Base-by-base conservation (phyloP, 2,888 invertebrate genomes). In the Trisateles emortualis region DNA sequence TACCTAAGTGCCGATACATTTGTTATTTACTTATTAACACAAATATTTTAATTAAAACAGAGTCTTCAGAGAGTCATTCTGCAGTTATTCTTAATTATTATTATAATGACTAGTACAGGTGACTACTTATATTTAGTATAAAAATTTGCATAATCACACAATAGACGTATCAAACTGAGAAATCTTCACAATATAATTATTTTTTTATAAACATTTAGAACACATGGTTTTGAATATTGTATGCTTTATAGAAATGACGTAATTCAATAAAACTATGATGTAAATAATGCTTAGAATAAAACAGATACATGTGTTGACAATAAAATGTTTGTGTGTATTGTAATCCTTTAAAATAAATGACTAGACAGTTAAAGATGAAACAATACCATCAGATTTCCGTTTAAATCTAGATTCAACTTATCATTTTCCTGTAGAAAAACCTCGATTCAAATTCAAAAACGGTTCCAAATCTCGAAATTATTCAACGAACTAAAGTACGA, bases 81-180 rank as follows among this genome's bases (percentile, higher is more conserved):
- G 35, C 41, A 43, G 40, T 56, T 50, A 55, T 19, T 33, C 62
- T 63, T 60, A 61, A 51, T 59, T 63, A 45, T 16, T 51, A 68
- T 51, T 50, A 66, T 45, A 29, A 67, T 64, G 59, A 64, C 70
- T 72, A 69, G 64, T 39, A 49, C 49, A 59, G 42, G 54, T 72
- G 67, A 46, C 48, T 67, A 52, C 46, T 63, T 65, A 59, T 47
- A 56, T 52, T 52, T 66, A 62, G 33, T 56, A 62, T 52, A 50
- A 58, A 52, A 59, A 72, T 52, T 70, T 64, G 70, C 70, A 69
- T 72, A 71, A 61, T 53, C 66, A 64, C 72, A 70, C 70, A 66
- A 61, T 61, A 61, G 52, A 45, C 35, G 35, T 57, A 68, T 65
- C 54, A 60, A 65, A 72, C 55, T 52, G 52, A 59, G 57, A 69